Evolutionary conservation across 2,113 vertebrate genomes (phyloP), one percentile per base, ranked within the genome.

Genomic region (Petrocephalus zakoni): DNA sequence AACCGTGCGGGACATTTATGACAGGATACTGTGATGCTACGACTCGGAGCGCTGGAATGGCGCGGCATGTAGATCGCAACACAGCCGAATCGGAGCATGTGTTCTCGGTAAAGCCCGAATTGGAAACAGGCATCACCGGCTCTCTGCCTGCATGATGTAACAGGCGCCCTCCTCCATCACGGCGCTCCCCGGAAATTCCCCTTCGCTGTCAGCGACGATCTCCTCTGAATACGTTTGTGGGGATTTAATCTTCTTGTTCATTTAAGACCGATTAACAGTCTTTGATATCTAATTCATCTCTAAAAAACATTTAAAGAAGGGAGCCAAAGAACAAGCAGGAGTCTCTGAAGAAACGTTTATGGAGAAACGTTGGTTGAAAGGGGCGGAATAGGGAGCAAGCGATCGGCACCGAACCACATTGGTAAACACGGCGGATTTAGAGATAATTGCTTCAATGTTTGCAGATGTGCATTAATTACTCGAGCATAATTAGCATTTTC

Each of bases 401-500:
- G 89, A 91, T 90, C 93, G 89, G 91, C 91, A 91, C 88, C 89
- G 92, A 88, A 91, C 90, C 89, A 88, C 89, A 89, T 85, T 91
- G 89, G 61, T 91, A 91, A 92, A 90, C 55, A 89, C 90, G 90
- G 75, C 64, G 90, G 88, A 85, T 83, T 90, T 89, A 92, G 88
- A 87, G 75, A 78, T 91, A 91, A 91, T 92, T 91, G 88, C 92
- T 93, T 89, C 37, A 92, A 90, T 78, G 90, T 92, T 91, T 92
- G 90, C 89, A 89, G 89, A 92, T 92, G 89, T 92, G 90, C 90
- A 93, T 94, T 91, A 91, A 92, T 91, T 92, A 90, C 90, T 91
- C 92, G 90, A 92, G 90, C 86, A 2, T 94, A 93, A 93, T 93
- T 92, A 92, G 89, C 90, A 92, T 92, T 93, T 92, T 91, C 91